These are phyloP conservation scores for Orbicella faveolata DNA, from an alignment of 64 coral and sea anemone genomes.

Conservation along the genomic window DNA sequence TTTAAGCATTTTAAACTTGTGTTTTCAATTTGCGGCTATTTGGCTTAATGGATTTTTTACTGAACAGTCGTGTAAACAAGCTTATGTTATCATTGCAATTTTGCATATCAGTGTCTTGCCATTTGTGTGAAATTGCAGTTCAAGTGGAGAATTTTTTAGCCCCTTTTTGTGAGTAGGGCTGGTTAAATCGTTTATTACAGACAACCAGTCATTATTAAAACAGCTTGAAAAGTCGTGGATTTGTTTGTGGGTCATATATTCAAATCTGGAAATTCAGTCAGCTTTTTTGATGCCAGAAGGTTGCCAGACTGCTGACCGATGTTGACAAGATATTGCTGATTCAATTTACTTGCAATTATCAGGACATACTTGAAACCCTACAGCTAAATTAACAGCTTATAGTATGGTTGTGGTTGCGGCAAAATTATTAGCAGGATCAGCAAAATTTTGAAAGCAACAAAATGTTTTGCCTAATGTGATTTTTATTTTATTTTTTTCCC, in stretches of 20 bases:
- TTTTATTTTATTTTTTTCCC: not conserved
- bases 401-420: no score
- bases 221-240: slow-evolving; percentile 40
- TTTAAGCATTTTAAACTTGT: slow-evolving; percentile 33
- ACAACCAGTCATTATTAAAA: slow-evolving; percentile 3
- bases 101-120: not conserved
- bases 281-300: slow-evolving; percentile 27
- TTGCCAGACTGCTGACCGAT: slow-evolving; percentile 1
- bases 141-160: not conserved
- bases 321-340: not conserved
- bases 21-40: slow-evolving; percentile 40
- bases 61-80: slow-evolving; percentile 21
- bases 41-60: slow-evolving; percentile 34
- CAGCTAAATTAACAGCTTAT: no score
- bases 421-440: not conserved
- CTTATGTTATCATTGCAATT: not conserved
- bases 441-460: not conserved
- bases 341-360: not conserved
- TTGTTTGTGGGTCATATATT: not conserved
- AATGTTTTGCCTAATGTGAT: not conserved
- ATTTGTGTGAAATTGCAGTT: not conserved
- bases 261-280: slow-evolving; percentile 42
- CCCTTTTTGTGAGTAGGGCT: not conserved
- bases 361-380: no score
- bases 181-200: not conserved